Evolutionary conservation across 2,888 invertebrate species (phyloP).

Genomic region (Ferrisia virgata): DNA sequence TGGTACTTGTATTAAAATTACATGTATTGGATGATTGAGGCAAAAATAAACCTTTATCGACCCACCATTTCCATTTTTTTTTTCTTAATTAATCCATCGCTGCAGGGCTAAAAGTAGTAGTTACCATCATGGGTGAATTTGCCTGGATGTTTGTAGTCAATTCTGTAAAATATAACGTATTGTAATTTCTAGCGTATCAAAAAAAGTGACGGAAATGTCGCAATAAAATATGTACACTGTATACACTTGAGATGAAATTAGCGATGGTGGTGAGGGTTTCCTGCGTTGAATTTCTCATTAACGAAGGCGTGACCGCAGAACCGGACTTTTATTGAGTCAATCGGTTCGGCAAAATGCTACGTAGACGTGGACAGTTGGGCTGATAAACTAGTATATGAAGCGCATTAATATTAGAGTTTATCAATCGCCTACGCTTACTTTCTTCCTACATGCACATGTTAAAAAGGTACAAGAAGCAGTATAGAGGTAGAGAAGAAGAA

Average conservation of each 20-base stretch:
- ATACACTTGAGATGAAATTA: neutral
- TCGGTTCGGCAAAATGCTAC: neutral
- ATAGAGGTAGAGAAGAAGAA: neutral
- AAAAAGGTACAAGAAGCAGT: neutral
- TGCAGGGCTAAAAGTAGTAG: too few relatives aligned
- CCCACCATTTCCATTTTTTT: too few relatives aligned
- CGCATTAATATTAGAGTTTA: neutral
- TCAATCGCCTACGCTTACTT: slow-evolving; percentile 4
- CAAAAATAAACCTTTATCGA: too few relatives aligned
- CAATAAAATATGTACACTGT: neutral
- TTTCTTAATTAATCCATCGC: too few relatives aligned
- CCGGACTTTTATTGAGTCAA: neutral
- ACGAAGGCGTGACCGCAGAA: neutral
- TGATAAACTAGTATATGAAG: neutral
- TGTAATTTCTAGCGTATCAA: too few relatives aligned
- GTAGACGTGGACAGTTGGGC: neutral
- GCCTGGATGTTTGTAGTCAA: too few relatives aligned
- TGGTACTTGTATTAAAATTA: too few relatives aligned
- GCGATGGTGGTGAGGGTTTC: neutral
- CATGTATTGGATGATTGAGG: too few relatives aligned
- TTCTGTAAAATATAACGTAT: too few relatives aligned
- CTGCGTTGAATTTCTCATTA: neutral
- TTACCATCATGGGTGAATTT: too few relatives aligned
- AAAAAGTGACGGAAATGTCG: neutral
- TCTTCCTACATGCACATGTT: neutral